Evolutionary conservation across 1,140 invertebrate genomes (phyloP).

Genomic region (Centruroides sculpturatus): DNA sequence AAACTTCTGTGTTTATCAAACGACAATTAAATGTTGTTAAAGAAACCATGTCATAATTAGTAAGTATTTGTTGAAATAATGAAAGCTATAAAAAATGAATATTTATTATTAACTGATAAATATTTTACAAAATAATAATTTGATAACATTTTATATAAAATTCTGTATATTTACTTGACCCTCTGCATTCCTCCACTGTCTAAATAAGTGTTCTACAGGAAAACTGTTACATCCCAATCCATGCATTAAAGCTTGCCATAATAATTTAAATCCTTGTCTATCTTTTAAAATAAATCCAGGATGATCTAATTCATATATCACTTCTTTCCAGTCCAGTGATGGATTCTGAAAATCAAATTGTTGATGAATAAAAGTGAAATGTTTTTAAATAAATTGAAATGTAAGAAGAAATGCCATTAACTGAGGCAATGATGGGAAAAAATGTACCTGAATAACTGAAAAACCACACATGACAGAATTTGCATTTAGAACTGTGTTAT

Average conservation of each 20-base stretch:
- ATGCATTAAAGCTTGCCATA: slow-evolving; percentile 61
- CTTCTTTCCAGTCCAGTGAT: slow-evolving; percentile 79
- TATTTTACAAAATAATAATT: background rate
- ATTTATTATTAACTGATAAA: background rate
- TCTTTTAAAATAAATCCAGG: slow-evolving; percentile 76
- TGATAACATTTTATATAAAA: background rate
- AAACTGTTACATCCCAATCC: slow-evolving; percentile 61
- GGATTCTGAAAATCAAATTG: slow-evolving; percentile 34
- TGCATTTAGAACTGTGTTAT: no score
- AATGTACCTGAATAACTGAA: no score
- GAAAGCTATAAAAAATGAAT: slow-evolving; percentile 47
- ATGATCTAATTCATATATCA: slow-evolving; percentile 78
- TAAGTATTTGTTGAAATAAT: slow-evolving; percentile 63
- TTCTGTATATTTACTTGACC: slow-evolving; percentile 39
- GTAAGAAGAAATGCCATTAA: no score
- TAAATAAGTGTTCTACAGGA: slow-evolving; percentile 75
- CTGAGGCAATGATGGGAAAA: no score
- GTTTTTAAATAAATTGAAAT: no score
- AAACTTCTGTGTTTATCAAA: slow-evolving; percentile 64
- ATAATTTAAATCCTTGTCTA: slow-evolving; percentile 58
- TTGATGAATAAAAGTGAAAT: no score
- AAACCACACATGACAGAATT: no score
- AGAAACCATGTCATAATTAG: slow-evolving; percentile 80
- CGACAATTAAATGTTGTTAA: slow-evolving; percentile 81
- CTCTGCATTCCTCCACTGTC: slow-evolving; percentile 81